Conservation (phyloP, 2,888 invertebrate species). For the Oscheius myriophilus region DNA sequence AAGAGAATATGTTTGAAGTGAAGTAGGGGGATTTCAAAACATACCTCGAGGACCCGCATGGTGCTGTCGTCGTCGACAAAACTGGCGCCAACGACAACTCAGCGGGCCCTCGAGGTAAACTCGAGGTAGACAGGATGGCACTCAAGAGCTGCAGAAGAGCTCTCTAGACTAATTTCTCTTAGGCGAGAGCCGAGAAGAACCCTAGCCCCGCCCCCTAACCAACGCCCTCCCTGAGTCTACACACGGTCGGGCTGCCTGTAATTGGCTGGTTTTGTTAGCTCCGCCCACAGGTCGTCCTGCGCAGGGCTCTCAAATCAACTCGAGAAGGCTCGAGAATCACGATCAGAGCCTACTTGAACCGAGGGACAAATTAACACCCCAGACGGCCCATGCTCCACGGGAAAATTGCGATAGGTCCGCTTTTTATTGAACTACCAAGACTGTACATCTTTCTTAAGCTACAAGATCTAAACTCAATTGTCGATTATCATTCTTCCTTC, state of each 20-base stretch:
- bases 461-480: no score
- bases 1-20: background rate
- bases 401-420: no score
- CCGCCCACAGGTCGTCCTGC: conserved; percentile 30
- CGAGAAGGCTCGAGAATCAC: conserved; percentile 17
- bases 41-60: conserved; percentile 20
- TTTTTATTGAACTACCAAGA: no score
- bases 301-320: conserved; percentile 23
- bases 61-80: background rate
- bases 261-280: conserved; percentile 29
- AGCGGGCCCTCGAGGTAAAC: conserved; percentile 27
- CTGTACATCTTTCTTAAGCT: no score
- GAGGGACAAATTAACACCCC: no score
- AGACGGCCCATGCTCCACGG: no score
- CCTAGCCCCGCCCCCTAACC: conserved; percentile 31
- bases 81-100: conserved; percentile 6
- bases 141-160: conserved; percentile 40
- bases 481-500: no score
- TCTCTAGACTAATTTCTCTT: conserved; percentile 55
- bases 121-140: conserved; percentile 27
- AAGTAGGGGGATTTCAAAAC: no score
- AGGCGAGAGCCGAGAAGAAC: conserved; percentile 50
- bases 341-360: conserved; percentile 4
- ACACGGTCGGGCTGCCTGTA: conserved; percentile 6
- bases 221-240: conserved; percentile 22